Evolutionary conservation across 1,140 invertebrate genomes (phyloP), one percentile per base, ranked within the genome.

Genomic region (Euwallacea similis): DNA sequence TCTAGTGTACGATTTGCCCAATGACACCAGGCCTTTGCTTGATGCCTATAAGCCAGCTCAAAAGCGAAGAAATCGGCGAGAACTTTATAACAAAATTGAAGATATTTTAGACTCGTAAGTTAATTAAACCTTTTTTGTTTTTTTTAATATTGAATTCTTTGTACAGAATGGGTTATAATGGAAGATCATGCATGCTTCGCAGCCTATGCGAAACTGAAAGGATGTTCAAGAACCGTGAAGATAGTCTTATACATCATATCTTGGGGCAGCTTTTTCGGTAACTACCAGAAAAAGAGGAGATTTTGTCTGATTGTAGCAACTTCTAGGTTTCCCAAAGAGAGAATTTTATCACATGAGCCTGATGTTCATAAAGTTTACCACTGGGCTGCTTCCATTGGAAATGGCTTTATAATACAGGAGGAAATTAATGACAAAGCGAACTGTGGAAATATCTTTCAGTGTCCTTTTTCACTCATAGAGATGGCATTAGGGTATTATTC

Each of bases 1-100:
- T 63, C 87, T 91, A 46, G 88, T 90, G 1, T 93, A 91, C 73
- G 90, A 92, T 75, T 79, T 93, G 53, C 91, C 91, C 1, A 86
- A 91, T 74, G 86, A 87, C 67, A 88, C 88, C 0, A 88, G 87
- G 76, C 62, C 71, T 50, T 81, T 87, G 21, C 80, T 87, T 4
- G 82, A 84, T 56, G 46, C 83, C 56, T 61, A 55, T 53, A 15
- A 46, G 46, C 58, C 55, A 41, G 21, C 71, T 76, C 50, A 80
- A 83, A 76, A 89, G 73, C 82, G 85, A 59, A 81, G 85, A 74
- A 86, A 83, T 75, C 84, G 86, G 42, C 78, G 85, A 33, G 87
- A 86, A 71, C 81, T 88, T 46, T 92, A 91, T 79, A 84, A 83
- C 42, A 90, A 90, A 77, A 70, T 92, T 54, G 90, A 91, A 78